Evolutionary conservation across 2,113 vertebrate genomes (phyloP).

Genomic region (Todiramphus saurophagus): DNA sequence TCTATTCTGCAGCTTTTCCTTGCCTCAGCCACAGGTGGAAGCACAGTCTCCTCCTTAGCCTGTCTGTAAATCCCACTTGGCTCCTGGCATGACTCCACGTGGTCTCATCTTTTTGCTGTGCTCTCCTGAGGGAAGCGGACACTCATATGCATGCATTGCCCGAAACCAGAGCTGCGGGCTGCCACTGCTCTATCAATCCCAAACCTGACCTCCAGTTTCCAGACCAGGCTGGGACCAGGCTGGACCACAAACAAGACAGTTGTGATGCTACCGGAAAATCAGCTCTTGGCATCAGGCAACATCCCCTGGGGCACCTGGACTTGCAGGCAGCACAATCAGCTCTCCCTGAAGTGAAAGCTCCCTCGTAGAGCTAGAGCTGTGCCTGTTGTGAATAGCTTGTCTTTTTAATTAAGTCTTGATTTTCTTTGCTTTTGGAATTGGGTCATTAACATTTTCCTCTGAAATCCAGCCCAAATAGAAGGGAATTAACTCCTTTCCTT

Average conservation of each 20-base stretch:
- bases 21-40: not conserved
- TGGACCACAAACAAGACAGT: not conserved
- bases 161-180: not conserved
- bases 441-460: not conserved
- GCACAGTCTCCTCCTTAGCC: accelerated
- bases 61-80: not conserved
- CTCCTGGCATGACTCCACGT: accelerated
- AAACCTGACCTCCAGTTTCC: not conserved
- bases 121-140: not conserved
- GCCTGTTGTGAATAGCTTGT: not conserved
- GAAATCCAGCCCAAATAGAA: not conserved
- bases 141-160: not conserved
- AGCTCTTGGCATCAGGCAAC: not conserved
- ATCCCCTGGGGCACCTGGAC: not conserved
- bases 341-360: not conserved
- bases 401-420: not conserved
- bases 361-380: not conserved
- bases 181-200: not conserved
- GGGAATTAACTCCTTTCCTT: not conserved
- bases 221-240: not conserved
- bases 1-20: not conserved
- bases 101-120: not conserved
- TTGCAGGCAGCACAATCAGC: not conserved
- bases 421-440: not conserved
- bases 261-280: not conserved